Evolutionary conservation across 2,888 invertebrate genomes (phyloP), one percentile per base, ranked within the genome.

Genomic region (Toxonevra muliebris): DNA sequence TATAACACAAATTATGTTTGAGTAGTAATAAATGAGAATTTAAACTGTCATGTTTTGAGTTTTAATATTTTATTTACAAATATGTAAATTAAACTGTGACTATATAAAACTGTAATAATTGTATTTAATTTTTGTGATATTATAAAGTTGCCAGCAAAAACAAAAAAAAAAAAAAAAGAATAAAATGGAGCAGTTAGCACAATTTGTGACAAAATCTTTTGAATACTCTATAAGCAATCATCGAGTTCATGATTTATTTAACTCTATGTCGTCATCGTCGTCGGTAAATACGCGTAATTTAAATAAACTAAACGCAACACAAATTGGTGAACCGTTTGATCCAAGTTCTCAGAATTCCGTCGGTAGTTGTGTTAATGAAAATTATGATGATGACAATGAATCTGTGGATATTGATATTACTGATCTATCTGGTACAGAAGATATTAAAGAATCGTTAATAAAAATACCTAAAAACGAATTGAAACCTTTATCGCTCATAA

Each of bases 171-270:
- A 61, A 55, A 12, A 40, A 17, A 42, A 11, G 17, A 13, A 61
- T 7, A 85, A 83, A 86, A 94, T 95, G 94, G 94, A 94, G 88
- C 93, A 94, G 88, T 89, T 95, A 86, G 93, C 94, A 82, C 93
- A 94, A 88, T 94, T 95, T 88, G 94, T 95, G 82, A 93, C 93
- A 80, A 94, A 94, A 87, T 93, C 94, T 71, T 92, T 94, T 86
- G 92, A 92, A 82, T 89, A 89, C 75, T 86, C 86, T 74, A 74
- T 73, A 65, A 86, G 81, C 71, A 86, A 85, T 73, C 80, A 81
- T 68, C 77, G 83, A 61, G 82, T 81, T 57, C 77, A 84, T 65
- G 80, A 82, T 68, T 76, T 84, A 67, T 78, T 82, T 40, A 80
- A 80, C 69, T 82, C 81, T 52, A 83, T 82, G 78, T 77, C 76